These are phyloP conservation scores for Esox lucius DNA, from an alignment of 2,797 vertebrate species.

Conservation along the genomic window DNA sequence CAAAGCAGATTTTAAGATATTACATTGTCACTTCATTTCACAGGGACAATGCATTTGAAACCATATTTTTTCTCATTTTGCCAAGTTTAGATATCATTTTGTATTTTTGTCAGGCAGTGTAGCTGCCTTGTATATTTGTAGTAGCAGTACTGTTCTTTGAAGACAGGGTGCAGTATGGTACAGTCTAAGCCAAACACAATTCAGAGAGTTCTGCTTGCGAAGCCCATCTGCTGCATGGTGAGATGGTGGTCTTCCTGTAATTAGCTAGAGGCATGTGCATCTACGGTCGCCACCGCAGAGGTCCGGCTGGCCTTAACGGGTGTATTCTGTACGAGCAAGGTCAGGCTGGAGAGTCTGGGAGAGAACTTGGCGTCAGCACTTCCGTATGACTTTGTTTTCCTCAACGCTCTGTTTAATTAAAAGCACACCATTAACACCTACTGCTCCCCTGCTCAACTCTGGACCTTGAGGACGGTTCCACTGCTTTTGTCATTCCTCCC, in stretches of 20 bases:
- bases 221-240: conserved; percentile 32
- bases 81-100: background rate
- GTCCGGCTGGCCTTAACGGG: background rate
- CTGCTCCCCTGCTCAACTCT: no score
- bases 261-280: conserved; percentile 50
- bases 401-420: conserved; percentile 22
- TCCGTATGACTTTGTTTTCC: conserved; percentile 38
- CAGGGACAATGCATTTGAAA: background rate
- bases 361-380: conserved; percentile 51
- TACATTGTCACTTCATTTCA: background rate
- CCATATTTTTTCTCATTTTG: background rate
- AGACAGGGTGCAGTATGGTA: conserved; percentile 39
- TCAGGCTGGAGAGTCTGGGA: conserved; percentile 22
- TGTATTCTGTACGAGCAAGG: conserved; percentile 20
- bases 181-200: conserved; percentile 15
- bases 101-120: background rate
- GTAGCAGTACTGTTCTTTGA: conserved; percentile 31
- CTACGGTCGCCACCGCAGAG: conserved; percentile 59
- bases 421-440: conserved; percentile 2
- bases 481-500: no score
- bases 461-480: no score
- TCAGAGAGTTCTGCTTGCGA: conserved; percentile 58
- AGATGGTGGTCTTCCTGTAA: conserved; percentile 51
- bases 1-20: background rate
- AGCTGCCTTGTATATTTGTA: background rate